These are phyloP conservation scores for Oithona nana DNA, from an alignment of 2,888 invertebrate species.

Conservation along the genomic window DNA sequence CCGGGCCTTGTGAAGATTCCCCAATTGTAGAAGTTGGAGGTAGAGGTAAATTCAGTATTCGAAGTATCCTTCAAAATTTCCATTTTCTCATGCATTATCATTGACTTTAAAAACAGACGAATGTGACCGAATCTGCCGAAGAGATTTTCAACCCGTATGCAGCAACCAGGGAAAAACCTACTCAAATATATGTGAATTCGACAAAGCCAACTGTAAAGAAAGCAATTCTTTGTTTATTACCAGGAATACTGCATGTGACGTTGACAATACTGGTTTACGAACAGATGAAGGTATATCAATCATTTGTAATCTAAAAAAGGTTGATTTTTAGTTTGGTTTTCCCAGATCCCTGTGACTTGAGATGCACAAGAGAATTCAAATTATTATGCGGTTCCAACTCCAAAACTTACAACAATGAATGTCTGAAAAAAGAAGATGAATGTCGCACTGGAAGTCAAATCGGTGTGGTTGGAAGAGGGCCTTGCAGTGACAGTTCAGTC, in stretches of 20 bases:
- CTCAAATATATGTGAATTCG: constrained; percentile 46
- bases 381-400: constrained; percentile 59
- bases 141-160: constrained; percentile 37
- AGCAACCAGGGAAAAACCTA: constrained; percentile 73
- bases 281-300: too few species aligned
- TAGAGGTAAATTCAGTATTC: too few species aligned
- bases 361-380: neutral
- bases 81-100: neutral
- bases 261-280: too few species aligned
- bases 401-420: constrained; percentile 17
- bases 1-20: neutral
- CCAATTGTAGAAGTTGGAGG: too few species aligned
- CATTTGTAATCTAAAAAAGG: too few species aligned
- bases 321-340: too few species aligned
- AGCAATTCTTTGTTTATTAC: neutral
- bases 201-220: neutral
- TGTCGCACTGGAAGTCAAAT: neutral
- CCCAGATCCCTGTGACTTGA: neutral
- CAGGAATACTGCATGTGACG: too few species aligned
- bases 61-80: too few species aligned
- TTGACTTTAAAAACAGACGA: neutral
- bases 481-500: neutral
- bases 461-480: neutral
- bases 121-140: constrained; percentile 19
- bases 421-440: constrained; percentile 8